Evolutionary conservation across 2,113 vertebrate species (phyloP), one percentile per base, ranked within the genome.

Genomic region (Sporophila hypoxantha): DNA sequence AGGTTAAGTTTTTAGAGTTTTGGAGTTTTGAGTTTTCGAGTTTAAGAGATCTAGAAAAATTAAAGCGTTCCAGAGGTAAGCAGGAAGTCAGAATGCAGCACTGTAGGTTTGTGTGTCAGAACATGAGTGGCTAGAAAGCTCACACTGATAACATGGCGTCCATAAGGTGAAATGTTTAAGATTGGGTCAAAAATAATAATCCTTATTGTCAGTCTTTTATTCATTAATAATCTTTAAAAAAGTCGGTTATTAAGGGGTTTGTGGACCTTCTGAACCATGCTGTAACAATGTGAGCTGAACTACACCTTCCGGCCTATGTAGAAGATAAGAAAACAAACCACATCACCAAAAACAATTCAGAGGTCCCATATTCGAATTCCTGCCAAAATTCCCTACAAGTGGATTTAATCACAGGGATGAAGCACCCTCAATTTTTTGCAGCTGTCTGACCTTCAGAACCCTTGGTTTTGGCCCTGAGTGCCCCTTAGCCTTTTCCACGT

Each of bases 401-500:
- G 55, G n/a, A 57, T 34, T 34, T 23, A 23, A n/a, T 16, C 55
- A 8, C n/a, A 16, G n/a, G 55, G 4, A n/a, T 30, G 76, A 85
- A n/a, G 9, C 5, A 23, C 55, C 67, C 57, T 30, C 18, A 22
- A n/a, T n/a, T 25, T 37, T 53, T 49, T 26, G 20, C 52, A 47
- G 36, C 19, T 59, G 37, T 22, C 26, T 34, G 36, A 37, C 18
- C 32, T 44, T 18, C 36, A 41, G 52, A 44, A 78, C 20, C n/a
- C 27, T 39, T 0, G 1, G 10, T 39, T 62, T 17, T 25, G 16
- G n/a, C 82, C 83, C 36, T 0, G 22, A 82, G 47, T 17, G 39
- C 42, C 36, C 5, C 2, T 75, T 9, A n/a, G 34, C 13, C 13
- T 7, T 47, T 8, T 25, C 46, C n/a, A 3, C 1, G n/a, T 0